Conservation (phyloP, 2,113 vertebrate species). For the Xerus inauris region DNA sequence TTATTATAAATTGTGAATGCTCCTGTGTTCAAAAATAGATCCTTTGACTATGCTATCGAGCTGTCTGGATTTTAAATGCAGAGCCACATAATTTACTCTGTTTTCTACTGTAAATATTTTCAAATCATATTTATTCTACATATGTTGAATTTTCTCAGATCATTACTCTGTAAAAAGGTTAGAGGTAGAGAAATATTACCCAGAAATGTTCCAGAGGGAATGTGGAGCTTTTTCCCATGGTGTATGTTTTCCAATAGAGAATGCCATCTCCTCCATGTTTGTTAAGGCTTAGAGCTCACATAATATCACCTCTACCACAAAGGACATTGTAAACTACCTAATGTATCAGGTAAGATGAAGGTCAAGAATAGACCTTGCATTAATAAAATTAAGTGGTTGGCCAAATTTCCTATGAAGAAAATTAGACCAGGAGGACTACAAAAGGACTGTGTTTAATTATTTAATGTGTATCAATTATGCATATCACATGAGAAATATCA, state of each 20-base stretch:
- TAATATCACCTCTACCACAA: neutral
- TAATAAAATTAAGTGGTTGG: neutral
- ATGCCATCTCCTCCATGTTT: neutral
- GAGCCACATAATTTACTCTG: neutral
- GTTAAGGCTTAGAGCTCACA: neutral
- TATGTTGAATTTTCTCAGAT: neutral
- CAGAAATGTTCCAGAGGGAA: neutral
- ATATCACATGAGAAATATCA: neutral
- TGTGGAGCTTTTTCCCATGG: accelerated
- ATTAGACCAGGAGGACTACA: neutral
- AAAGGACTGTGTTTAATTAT: neutral
- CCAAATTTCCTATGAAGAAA: neutral
- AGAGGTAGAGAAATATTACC: neutral
- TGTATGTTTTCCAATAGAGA: neutral
- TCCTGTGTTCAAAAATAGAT: neutral
- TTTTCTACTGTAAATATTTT: neutral
- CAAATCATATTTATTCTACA: neutral
- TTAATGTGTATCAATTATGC: neutral
- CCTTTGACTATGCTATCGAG: neutral
- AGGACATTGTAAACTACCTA: neutral
- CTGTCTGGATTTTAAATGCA: neutral
- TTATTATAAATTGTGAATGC: neutral
- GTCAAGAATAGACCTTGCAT: neutral
- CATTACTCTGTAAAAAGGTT: neutral
- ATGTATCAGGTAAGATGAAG: neutral